A percentile compares a stretch with the other conserved stretches of the same genome.
Evolutionary conservation across 2,888 invertebrate species (phyloP).

Genomic region (Harpalus rufipes): DNA sequence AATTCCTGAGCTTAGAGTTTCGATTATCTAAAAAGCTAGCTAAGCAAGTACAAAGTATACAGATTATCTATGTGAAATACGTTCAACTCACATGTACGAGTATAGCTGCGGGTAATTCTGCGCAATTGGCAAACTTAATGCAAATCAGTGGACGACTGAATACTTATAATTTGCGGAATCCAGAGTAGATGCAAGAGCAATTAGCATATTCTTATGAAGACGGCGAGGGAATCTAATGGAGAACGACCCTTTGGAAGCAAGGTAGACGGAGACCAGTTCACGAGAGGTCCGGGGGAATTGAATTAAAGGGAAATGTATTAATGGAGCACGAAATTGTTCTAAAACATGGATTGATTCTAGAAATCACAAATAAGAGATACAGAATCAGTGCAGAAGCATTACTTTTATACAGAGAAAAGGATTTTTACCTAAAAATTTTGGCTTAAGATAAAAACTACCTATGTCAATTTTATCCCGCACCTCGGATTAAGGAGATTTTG

Average conservation of each 20-base stretch:
- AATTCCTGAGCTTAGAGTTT: neutral
- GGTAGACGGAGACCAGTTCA: neutral
- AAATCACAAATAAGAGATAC: neutral
- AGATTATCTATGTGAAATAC: neutral
- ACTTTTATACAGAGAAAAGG: too few species aligned
- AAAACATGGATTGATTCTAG: neutral
- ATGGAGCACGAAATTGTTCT: neutral
- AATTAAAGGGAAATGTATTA: conserved; percentile 31
- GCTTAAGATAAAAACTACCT: too few species aligned
- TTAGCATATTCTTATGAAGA: conserved; percentile 2
- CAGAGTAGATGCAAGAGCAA: neutral
- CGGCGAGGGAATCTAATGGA: neutral
- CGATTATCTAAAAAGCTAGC: neutral
- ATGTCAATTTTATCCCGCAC: too few species aligned
- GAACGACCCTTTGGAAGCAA: neutral
- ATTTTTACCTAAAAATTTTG: too few species aligned
- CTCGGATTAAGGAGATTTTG: too few species aligned
- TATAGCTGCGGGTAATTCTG: neutral
- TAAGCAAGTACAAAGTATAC: neutral
- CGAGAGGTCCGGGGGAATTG: conserved; percentile 26
- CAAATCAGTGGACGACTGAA: neutral
- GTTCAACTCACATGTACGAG: too few species aligned
- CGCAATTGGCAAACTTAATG: neutral
- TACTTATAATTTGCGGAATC: neutral
- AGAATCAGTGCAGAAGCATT: too few species aligned